A percentile compares a stretch with the other conserved stretches of the same genome.
Evolutionary conservation across 2,888 invertebrate species (phyloP).

Genomic region (Conops quadrifasciatus): DNA sequence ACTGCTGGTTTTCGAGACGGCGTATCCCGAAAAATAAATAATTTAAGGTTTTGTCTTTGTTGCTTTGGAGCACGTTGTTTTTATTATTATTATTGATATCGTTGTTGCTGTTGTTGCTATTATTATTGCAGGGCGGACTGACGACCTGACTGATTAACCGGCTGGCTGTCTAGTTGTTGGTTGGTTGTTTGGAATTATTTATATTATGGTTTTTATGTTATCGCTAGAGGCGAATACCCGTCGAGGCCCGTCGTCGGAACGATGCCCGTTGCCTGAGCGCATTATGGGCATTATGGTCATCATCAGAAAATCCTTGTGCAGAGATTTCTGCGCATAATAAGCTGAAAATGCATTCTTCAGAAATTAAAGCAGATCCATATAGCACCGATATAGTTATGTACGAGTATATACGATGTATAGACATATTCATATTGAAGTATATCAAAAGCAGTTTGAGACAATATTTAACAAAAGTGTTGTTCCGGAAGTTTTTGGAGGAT

Average conservation of each 20-base stretch:
- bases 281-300: constrained; percentile 10
- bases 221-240: constrained; percentile 38
- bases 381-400: no score
- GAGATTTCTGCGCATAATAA: neutral
- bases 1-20: neutral
- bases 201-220: constrained; percentile 32
- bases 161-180: neutral
- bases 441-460: no score
- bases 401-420: no score
- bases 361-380: no score
- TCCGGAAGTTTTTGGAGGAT: no score
- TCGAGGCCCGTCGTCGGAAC: constrained; percentile 36
- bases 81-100: constrained; percentile 31
- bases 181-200: constrained; percentile 29
- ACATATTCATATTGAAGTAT: no score
- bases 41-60: constrained; percentile 34
- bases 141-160: no score
- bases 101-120: constrained; percentile 19
- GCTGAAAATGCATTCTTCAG: constrained; percentile 2
- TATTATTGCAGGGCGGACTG: constrained; percentile 5
- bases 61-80: constrained; percentile 20
- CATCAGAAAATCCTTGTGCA: neutral
- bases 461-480: no score
- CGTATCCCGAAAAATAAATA: constrained; percentile 33
- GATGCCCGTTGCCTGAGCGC: constrained; percentile 38